phyloP scores from a whole-genome alignment of 2,888 invertebrate species.

The Ornithoptera priamus region DNA sequence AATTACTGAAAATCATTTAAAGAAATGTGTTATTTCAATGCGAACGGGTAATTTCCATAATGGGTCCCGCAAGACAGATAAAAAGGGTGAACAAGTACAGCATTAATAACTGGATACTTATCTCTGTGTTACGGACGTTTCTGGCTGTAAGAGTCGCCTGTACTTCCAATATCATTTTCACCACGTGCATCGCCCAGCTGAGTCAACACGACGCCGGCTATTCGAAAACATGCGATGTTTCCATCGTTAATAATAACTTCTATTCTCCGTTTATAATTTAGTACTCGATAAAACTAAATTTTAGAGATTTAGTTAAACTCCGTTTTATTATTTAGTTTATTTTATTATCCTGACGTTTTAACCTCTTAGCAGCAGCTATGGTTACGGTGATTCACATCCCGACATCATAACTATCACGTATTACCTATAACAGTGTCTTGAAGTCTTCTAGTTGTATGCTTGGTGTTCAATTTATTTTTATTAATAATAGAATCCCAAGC shows the following conservation, averaged over 20 bases:
- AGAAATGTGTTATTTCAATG: background rate
- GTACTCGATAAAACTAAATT: background rate
- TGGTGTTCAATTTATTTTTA: no score
- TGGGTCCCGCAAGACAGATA: background rate
- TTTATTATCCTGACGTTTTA: no score
- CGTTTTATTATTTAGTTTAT: no score
- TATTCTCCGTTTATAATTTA: slow-evolving; percentile 8
- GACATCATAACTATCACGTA: no score
- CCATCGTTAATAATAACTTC: slow-evolving; percentile 17
- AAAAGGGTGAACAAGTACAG: slow-evolving; percentile 9
- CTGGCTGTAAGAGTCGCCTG: slow-evolving; percentile 12
- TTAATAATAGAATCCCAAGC: no score
- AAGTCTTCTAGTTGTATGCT: no score
- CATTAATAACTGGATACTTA: slow-evolving; percentile 18
- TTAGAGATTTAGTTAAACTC: no score
- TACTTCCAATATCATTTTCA: slow-evolving; percentile 35
- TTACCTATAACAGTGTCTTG: no score
- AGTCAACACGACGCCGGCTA: slow-evolving; percentile 37
- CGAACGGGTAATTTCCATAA: background rate
- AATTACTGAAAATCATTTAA: background rate
- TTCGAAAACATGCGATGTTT: slow-evolving; percentile 22
- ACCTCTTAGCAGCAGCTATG: no score
- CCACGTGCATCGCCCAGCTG: slow-evolving; percentile 46
- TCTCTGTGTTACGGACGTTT: slow-evolving; percentile 9
- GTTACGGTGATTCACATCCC: no score